A percentile compares a stretch with the other conserved stretches of the same genome.
Conservation (phyloP, 2,888 invertebrate species). For the Cryptocephalus moraei region DNA sequence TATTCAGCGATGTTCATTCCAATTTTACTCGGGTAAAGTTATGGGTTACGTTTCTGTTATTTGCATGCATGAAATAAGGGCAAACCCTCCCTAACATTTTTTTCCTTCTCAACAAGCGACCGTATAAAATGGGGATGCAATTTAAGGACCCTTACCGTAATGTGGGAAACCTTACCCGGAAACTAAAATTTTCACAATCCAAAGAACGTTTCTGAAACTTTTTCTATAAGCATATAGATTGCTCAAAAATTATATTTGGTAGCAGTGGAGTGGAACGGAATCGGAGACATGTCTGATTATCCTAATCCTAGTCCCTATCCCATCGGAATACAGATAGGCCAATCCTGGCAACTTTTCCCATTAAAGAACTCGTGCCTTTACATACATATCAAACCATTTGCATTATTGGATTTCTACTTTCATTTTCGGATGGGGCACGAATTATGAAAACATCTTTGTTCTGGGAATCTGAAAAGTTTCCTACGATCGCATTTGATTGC, state of each 20-base stretch:
- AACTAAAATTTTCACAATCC: slow-evolving; percentile 2
- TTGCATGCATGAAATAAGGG: too few species aligned
- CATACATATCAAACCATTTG: slow-evolving; percentile 35
- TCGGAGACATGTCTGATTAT: slow-evolving; percentile 31
- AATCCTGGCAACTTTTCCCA: slow-evolving; percentile 33
- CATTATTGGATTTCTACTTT: slow-evolving; percentile 31
- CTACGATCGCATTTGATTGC: too few species aligned
- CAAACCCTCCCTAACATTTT: too few species aligned
- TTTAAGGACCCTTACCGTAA: too few species aligned
- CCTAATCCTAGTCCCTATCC: slow-evolving; percentile 28
- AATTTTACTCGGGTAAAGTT: too few species aligned
- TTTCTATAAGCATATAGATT: slow-evolving; percentile 32
- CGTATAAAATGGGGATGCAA: too few species aligned
- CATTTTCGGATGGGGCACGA: slow-evolving; percentile 6
- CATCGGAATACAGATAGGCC: slow-evolving; percentile 33
- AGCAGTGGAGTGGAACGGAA: slow-evolving; percentile 28
- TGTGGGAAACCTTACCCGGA: too few species aligned
- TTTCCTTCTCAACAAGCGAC: too few species aligned
- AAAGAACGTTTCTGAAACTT: slow-evolving; percentile 21
- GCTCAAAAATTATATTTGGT: slow-evolving; percentile 31
- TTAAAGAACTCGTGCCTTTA: slow-evolving; percentile 32
- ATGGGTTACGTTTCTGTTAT: too few species aligned
- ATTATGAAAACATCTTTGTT: too few species aligned
- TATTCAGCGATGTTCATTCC: too few species aligned
- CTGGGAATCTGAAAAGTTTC: too few species aligned